Evolutionary conservation across 2,888 invertebrate species (phyloP), one percentile per base, ranked within the genome.

Genomic region (Melangyna quadrimaculata): DNA sequence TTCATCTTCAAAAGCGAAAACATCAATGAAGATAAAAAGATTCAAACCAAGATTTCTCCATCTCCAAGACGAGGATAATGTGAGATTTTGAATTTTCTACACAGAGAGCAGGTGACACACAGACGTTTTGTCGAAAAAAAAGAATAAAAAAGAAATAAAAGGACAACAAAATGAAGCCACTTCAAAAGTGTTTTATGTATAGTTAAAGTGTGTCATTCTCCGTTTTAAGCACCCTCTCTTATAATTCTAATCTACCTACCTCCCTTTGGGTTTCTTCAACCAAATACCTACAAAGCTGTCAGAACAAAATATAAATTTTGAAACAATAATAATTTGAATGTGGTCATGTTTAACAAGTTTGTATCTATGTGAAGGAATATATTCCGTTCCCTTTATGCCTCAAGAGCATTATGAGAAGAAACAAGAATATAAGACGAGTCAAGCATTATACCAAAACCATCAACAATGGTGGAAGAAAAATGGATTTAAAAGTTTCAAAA

Each of bases 81-180:
- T 22, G 35, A 35, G 22, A 24, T 74, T 71, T 65, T 43, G 19
- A 37, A 51, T 22, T 43, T 61, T 0, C n/a, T 6, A 35, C 5
- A 27, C 24, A 17, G 14, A 22, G 37, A 73, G 40, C 81, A 86
- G 86, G 77, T 86, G 86, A 55, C 29, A 22, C 35, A 19, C 43
- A 24, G 10, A 0, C 27, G 8, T 24, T 24, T 51, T 45, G 9
- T 5, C 5, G 43, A 27, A 43, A 29, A 29, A 63, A 17, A 48
- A 35, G 19, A 14, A 37, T 10, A 35, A 48, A 27, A 3, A 4
- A 4, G 6, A 27, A n/a, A n/a, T n/a, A n/a, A 32, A 48, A 43
- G 22, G 35, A 43, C n/a, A 40, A 53, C 77, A 67, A 61, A 70
- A 77, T 86, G 43, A 81, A 77, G 80, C 67, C 71, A 84, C 80